phyloP scores from a whole-genome alignment of 2,113 vertebrate genomes.

The Gambusia holbrooki region DNA sequence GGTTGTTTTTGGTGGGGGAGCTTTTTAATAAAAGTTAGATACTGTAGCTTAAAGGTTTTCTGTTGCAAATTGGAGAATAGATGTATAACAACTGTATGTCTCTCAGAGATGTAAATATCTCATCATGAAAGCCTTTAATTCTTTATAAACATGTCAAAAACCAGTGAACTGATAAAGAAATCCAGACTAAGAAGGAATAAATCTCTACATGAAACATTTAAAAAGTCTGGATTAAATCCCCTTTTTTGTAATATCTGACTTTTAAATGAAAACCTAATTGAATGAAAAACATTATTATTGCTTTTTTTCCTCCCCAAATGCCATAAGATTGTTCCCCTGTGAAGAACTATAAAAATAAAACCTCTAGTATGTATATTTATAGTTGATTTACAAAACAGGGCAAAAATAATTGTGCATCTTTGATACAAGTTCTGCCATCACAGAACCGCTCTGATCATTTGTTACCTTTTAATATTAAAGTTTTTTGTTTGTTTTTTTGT shows the following conservation, averaged over 20 bases:
- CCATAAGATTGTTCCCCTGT: neutral
- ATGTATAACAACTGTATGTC: neutral
- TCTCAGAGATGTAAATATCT: neutral
- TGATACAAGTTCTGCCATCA: too few relatives aligned
- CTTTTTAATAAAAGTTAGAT: too few relatives aligned
- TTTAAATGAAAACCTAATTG: neutral
- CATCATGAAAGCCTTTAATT: slow-evolving; percentile 22
- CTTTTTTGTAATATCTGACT: neutral
- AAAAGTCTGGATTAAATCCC: slow-evolving; percentile 11
- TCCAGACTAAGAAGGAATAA: slow-evolving; percentile 5
- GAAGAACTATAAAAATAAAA: too few relatives aligned
- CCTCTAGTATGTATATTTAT: too few relatives aligned
- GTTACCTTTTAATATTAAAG: too few relatives aligned
- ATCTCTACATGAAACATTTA: slow-evolving; percentile 40
- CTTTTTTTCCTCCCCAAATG: too few relatives aligned
- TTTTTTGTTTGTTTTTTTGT: neutral
- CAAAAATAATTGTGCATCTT: too few relatives aligned
- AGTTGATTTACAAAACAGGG: too few relatives aligned
- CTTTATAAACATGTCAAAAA: slow-evolving; percentile 27
- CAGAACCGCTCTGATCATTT: too few relatives aligned
- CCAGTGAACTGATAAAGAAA: neutral
- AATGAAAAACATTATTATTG: too few relatives aligned
- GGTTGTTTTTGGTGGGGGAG: too few relatives aligned
- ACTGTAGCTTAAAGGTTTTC: neutral
- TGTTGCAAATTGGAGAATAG: neutral